Evolutionary conservation across 2,113 vertebrate species (phyloP), one percentile per base, ranked within the genome.

Genomic region (Pygoscelis antarcticus): DNA sequence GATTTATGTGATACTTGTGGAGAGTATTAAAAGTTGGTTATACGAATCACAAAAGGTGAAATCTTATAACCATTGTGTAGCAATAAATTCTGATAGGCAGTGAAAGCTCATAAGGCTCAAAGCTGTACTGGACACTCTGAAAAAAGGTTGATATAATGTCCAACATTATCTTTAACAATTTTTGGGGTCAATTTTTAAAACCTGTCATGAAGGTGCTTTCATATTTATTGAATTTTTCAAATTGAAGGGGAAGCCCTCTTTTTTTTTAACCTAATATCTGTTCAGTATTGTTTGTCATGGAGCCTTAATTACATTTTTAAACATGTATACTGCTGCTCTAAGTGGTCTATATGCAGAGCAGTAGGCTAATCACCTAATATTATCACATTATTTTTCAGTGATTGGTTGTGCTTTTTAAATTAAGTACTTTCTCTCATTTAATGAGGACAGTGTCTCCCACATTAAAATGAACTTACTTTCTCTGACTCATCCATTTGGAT

Each of bases 401-500:
- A 18, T 32, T 49, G 47, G 62, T 36, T 64, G 38, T 36, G 30
- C 47, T 87, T 96, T 64, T 38, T 54, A 66, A 71, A 65, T 1
- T 6, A 46, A 66, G 23, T 25, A 29, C 65, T 84, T 80, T n/a
- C 66, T 91, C 58, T 69, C 38, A 19, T 79, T 40, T 68, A 51
- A 30, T 2, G 26, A 85, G 82, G 66, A 40, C 65, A 13, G 55
- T 11, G 36, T 42, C 46, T 96, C 87, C 74, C 65, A 30, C 85
- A 52, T 25, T 71, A 34, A 18, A 57, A 15, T 36, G 75, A 57
- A 3, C 58, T 30, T 23, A 52, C 70, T 82, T 42, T 6, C 82
- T 75, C 49, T 94, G 96, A 92, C 85, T 92, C 94, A 95, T 61
- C 54, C 93, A 6, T 61, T 26, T 66, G 86, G 62, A 92, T 32